phyloP scores from a whole-genome alignment of 2,113 vertebrate genomes.

The Herpetotheres cachinnans region DNA sequence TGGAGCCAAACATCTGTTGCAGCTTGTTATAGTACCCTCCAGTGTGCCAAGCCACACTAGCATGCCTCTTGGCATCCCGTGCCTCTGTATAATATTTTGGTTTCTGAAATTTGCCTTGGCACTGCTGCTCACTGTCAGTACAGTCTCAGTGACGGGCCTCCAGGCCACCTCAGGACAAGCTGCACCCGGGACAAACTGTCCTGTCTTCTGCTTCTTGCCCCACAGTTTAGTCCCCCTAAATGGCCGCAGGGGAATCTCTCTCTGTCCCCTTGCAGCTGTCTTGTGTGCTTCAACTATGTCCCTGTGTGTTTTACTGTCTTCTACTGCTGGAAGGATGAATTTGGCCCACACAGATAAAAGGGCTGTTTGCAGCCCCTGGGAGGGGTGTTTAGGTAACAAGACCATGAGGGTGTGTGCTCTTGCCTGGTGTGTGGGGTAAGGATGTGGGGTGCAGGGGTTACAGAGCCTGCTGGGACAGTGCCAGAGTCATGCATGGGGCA shows the following conservation, averaged over 20 bases:
- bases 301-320: background rate
- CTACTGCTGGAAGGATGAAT: background rate
- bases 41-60: background rate
- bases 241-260: rapidly evolving
- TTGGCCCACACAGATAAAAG: background rate
- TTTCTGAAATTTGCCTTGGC: background rate
- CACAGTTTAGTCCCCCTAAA: background rate
- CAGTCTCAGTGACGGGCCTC: rapidly evolving
- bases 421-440: rapidly evolving
- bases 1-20: background rate
- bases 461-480: background rate
- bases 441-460: background rate
- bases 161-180: background rate
- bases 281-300: background rate
- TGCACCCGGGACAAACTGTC: rapidly evolving
- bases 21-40: background rate
- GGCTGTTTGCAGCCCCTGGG: background rate
- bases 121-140: rapidly evolving
- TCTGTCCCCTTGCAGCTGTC: background rate
- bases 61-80: background rate
- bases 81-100: background rate
- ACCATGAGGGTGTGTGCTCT: background rate
- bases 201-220: background rate
- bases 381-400: background rate
- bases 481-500: rapidly evolving